Evolutionary conservation across 2,888 invertebrate genomes (phyloP).

Genomic region (Sesamia inferens): DNA sequence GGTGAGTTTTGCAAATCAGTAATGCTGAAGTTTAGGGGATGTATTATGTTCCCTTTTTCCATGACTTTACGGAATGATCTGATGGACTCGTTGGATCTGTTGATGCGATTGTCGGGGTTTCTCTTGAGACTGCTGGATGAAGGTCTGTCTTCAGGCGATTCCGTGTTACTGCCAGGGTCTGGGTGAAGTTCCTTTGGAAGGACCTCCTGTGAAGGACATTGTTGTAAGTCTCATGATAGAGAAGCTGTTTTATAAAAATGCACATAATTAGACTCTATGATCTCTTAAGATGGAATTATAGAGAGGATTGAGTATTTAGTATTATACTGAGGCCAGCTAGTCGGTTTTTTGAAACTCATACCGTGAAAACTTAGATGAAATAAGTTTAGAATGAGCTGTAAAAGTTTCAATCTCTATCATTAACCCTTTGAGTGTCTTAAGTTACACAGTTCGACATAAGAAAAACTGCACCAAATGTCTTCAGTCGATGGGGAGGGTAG

Average conservation of each 20-base stretch:
- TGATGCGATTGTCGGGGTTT: conserved; percentile 76
- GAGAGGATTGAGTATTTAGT: background rate
- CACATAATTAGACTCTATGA: background rate
- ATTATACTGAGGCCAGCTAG: background rate
- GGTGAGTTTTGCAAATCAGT: conserved; percentile 86
- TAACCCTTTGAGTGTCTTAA: too few species aligned
- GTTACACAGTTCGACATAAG: too few species aligned
- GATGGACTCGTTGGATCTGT: conserved; percentile 81
- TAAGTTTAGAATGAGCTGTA: too few species aligned
- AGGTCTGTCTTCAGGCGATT: conserved; percentile 91
- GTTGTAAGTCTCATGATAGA: background rate
- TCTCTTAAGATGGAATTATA: background rate
- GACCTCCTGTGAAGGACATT: conserved; percentile 80
- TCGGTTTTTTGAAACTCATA: too few species aligned
- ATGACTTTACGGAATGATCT: conserved; percentile 79
- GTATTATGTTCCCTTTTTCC: conserved; percentile 85
- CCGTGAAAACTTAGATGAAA: too few species aligned
- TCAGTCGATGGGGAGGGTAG: too few species aligned
- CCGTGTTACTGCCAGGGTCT: conserved; percentile 92
- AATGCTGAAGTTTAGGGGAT: conserved; percentile 87
- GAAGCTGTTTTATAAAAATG: background rate
- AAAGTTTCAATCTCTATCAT: too few species aligned
- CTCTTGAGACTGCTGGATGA: conserved; percentile 82
- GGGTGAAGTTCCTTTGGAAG: conserved; percentile 85
- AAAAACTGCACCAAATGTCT: too few species aligned